Base-by-base conservation (phyloP, 2,797 vertebrate genomes). In the Hoplostethus atlanticus region DNA sequence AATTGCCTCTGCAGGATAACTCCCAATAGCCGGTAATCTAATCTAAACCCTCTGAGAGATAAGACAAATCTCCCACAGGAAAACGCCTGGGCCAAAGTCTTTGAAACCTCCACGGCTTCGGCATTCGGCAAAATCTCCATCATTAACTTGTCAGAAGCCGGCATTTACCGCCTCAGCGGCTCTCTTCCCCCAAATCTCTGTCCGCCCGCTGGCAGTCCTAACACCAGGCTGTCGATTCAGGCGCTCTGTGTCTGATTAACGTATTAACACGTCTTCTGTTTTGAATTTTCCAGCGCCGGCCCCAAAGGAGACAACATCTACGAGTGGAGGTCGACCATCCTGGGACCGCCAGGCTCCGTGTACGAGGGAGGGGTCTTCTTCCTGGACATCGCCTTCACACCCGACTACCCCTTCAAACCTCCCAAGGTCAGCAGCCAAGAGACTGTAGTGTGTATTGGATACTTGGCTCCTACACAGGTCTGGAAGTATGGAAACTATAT, bases 241-340 rank as follows among this genome's bases (percentile, higher is more conserved):
- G n/a, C 21, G 21, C 21, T 1, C 58, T 0, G 21, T 0, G 28
- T n/a, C 73, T 72, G 47, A 85, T 87, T 78, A 86, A 71, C 84
- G 81, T 73, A 79, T 81, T 87, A 84, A 87, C 78, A 38, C 38
- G 4, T 85, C 61, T 64, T 80, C 77, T 88, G 69, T 85, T 87
- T 88, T 30, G 17, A 53, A 76, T 50, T 71, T 50, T 46, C 68
- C 87, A 96, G 96, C 0, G 96, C 96, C 84, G 96, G 96, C 21
- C 96, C 96, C 80, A 97, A 97, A 93, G 96, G 96, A 44, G 96
- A 97, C 82, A 97, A 97, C 88, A 96, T 96, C 90, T 96, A 97
- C 0, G 96, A 97, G 81, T 97, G 96, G 96, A 93, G 96, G 79
- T 97, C 96, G 17, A 97, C 96, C 65, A 97, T 97, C 79, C 92